A percentile compares a stretch with the other conserved stretches of the same genome.
Conservation (phyloP, 2,797 vertebrate species). For the Eurystomus glaucurus region DNA sequence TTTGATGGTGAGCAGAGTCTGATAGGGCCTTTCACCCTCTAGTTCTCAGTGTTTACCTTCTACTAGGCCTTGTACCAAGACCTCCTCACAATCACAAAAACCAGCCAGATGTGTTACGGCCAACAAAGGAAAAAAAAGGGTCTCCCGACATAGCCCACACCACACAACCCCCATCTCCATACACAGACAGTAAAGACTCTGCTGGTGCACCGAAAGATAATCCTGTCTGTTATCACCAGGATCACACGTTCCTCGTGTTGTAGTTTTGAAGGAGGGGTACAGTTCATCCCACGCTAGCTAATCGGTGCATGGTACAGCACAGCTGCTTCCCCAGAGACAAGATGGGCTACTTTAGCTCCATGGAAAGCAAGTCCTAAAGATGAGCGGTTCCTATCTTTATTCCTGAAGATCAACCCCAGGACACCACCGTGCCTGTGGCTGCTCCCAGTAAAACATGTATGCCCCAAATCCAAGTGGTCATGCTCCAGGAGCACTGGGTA, state of each 20-base stretch:
- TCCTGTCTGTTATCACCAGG: background rate
- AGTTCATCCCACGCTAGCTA: too few relatives aligned
- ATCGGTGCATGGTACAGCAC: background rate
- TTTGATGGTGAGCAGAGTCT: background rate
- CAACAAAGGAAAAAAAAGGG: background rate
- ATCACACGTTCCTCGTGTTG: background rate
- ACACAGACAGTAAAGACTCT: background rate
- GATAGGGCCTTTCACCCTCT: background rate
- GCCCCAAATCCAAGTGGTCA: too few relatives aligned
- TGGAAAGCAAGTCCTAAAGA: background rate
- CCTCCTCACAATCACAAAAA: background rate
- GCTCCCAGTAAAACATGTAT: rapidly evolving
- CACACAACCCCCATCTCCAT: background rate
- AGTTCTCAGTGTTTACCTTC: background rate
- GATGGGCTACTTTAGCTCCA: background rate
- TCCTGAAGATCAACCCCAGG: background rate
- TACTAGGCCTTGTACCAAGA: background rate
- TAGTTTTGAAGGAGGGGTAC: background rate
- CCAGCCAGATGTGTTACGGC: background rate
- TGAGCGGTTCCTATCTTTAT: background rate
- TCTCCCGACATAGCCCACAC: background rate
- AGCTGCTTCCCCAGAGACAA: background rate
- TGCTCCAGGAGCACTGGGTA: rapidly evolving
- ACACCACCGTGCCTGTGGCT: background rate
- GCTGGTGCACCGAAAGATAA: background rate